Base-by-base conservation (phyloP, 2,888 invertebrate species). In the Pristionchus entomophagus region DNA sequence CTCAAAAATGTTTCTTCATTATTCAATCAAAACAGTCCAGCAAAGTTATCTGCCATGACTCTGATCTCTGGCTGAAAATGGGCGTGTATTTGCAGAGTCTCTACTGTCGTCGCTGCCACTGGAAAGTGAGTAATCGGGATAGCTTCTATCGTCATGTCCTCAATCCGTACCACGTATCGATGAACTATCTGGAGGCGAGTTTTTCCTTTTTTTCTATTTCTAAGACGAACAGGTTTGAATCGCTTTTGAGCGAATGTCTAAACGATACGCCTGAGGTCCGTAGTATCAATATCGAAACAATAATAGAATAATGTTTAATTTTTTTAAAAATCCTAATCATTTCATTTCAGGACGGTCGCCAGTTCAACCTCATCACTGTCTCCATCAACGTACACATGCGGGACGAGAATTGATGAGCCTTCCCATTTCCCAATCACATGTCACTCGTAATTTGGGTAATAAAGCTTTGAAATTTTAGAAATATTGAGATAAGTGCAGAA, bases 301-400 rank as follows among this genome's bases (percentile, higher is more conserved):
- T n/a, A n/a, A n/a, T n/a, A n/a, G n/a, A n/a, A n/a, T n/a, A n/a
- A n/a, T n/a, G n/a, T n/a, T n/a, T n/a, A n/a, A n/a, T 45, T 45
- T 14, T 45, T 45, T 45, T 45, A 45, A 45, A 45, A 45, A 45
- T 45, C 45, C 45, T 10, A 45, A 45, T 45, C 6, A 45, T 45
- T 45, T 14, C 45, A 45, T 45, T 65, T 29, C 65, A 65, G 65
- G 65, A 65, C 22, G 65, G 65, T 6, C 65, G 19, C 19, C 65
- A 65, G 65, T 65, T 65, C 65, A 65, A 65, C 22, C 65, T 65
- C 19, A 32, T 65, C 65, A 65, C 65, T 5, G 65, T 35, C 65
- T 65, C 65, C 35, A 65, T 65, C 22, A 65, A 65, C 19, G 65
- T 65, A 22, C 65, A 65, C 8, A 3, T 35, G 17, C 32, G 22